Base-by-base conservation (phyloP, 1,140 invertebrate species). In the Ceratosolen solmsi region DNA sequence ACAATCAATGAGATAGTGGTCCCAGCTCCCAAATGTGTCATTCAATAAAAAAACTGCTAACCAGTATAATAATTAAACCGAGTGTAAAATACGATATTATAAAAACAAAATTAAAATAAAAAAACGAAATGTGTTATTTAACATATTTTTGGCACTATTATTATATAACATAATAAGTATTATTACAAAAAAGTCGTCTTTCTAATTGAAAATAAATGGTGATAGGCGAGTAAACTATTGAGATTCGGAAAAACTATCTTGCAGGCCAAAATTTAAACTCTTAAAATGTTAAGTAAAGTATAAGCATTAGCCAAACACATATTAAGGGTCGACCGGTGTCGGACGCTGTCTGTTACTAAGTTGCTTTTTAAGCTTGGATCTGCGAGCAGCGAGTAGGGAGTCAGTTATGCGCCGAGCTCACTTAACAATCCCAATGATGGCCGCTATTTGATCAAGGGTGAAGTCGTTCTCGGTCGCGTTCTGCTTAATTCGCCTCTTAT, bases 401-500 rank as follows among this genome's bases (percentile, higher is more conserved):
- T 80, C 58, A 22, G 68, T 80, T n/a, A 80, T 20, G 54, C n/a
- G 72, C 56, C 80, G 72, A 73, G 72, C 80, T 82, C 80, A 82
- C 27, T 82, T 78, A 54, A 78, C 25, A 4, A 82, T 79, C 15
- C 81, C 81, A 11, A 82, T 82, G 36, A 82, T 82, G 7, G 81
- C 70, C 2, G 81, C 81, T 72, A 82, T 82, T 27, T 82, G 81
- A 65, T 82, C 81, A n/a, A 79, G 51, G 56, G 81, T 82, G 11
- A 82, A 79, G 25, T 82, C 63, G 9, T 2, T 73, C 8, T 82
- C 72, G 8, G 60, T 63, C 22, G 60, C 20, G 33, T 3, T 49
- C 2, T 79, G 51, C n/a, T 82, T 77, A 22, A 38, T 60, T 17
- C 65, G 33, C 25, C 13, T 49, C 25, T 49, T 71, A n/a, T 30